Percentiles rank a stretch among this genome's conserved stretches.
phyloP scores from a whole-genome alignment of 2,113 vertebrate genomes.

The Brachypodius melanocephalos region DNA sequence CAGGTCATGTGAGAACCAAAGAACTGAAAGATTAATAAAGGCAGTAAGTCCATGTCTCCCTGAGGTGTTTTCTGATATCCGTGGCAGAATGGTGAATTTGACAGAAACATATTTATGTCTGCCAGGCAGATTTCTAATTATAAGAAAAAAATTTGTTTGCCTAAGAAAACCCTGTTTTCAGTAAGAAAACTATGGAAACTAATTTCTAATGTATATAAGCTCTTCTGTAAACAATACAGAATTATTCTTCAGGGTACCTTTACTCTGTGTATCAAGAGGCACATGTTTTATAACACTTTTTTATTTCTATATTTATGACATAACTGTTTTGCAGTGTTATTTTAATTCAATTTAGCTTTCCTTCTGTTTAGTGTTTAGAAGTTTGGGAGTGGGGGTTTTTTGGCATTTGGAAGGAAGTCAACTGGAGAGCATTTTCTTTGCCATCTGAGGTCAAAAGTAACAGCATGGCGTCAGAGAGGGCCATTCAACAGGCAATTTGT shows the following conservation, averaged over 20 bases:
- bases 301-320: not conserved
- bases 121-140: not conserved
- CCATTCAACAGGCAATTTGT: slow-evolving; percentile 38
- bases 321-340: not conserved
- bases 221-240: not conserved
- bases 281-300: not conserved
- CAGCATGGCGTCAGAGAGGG: not conserved
- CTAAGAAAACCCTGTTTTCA: not conserved
- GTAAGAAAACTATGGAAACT: not conserved
- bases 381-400: not conserved
- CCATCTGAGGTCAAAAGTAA: slow-evolving; percentile 11
- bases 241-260: not conserved
- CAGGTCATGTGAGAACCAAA: not conserved
- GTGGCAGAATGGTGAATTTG: not conserved
- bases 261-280: not conserved
- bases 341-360: not conserved
- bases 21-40: not conserved
- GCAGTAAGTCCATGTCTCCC: not conserved
- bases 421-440: not conserved
- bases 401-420: not conserved
- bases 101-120: not conserved
- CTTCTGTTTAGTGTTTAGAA: not conserved
- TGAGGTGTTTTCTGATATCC: not conserved
- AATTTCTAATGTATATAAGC: not conserved
- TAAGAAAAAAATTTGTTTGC: not conserved